Evolutionary conservation across 2,888 invertebrate genomes (phyloP).

Genomic region (Diabrotica balteata): DNA sequence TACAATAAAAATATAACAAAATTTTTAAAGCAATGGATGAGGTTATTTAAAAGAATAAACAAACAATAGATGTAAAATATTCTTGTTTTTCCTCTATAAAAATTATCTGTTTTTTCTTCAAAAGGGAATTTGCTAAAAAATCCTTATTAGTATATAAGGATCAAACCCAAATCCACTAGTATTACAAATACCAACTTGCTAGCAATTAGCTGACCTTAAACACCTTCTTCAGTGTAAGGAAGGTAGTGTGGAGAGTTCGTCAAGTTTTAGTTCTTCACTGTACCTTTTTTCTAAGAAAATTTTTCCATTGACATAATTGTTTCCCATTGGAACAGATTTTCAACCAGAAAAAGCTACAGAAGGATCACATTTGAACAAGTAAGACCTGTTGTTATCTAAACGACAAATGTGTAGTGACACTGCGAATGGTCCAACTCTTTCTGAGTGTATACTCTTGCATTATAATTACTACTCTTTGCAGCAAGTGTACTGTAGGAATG

Average conservation of each 20-base stretch:
- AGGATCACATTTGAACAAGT: constrained; percentile 98
- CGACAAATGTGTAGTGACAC: constrained; percentile 97
- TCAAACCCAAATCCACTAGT: too few relatives aligned
- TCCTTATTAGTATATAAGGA: constrained; percentile 92
- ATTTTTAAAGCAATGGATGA: too few relatives aligned
- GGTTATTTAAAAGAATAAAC: too few relatives aligned
- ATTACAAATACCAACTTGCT: too few relatives aligned
- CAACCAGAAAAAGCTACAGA: constrained; percentile 99
- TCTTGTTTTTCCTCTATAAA: too few relatives aligned
- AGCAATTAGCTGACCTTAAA: constrained; percentile 99
- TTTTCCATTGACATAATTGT: constrained; percentile 97
- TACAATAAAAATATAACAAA: too few relatives aligned
- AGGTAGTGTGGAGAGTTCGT: constrained; percentile 99
- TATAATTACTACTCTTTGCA: constrained; percentile 91
- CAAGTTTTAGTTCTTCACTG: constrained; percentile 94
- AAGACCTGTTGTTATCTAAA: constrained; percentile 92
- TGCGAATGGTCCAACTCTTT: constrained; percentile 98
- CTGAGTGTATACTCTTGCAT: constrained; percentile 99
- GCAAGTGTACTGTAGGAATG: constrained; percentile 96
- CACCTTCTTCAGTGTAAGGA: constrained; percentile 98
- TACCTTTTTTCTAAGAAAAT: constrained; percentile 84
- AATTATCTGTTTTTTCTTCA: too few relatives aligned
- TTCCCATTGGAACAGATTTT: constrained; percentile 99
- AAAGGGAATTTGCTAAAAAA: constrained; percentile 89
- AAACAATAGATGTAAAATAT: too few relatives aligned